These are phyloP conservation scores for Jordanella pulchra DNA, from an alignment of 2,797 vertebrate species.

Conservation along the genomic window DNA sequence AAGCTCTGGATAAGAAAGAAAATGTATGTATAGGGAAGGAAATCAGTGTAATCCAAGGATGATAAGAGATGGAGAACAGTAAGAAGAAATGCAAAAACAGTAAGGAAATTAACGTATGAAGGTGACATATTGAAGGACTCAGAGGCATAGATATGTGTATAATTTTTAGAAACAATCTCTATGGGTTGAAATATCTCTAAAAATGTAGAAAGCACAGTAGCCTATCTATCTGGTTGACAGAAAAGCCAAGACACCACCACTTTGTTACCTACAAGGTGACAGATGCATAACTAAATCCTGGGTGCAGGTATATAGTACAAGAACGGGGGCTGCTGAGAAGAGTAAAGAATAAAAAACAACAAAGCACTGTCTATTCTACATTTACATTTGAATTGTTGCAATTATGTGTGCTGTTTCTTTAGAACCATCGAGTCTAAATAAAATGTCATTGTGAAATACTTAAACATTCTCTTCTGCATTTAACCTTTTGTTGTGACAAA, in stretches of 20 bases:
- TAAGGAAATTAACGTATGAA: slow-evolving; percentile 8
- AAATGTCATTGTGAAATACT: background rate
- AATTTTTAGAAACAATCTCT: too few relatives aligned
- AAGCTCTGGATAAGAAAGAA: background rate
- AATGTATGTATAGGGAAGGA: background rate
- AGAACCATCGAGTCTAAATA: background rate
- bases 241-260: slow-evolving; percentile 58
- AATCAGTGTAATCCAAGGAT: background rate
- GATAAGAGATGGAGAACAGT: background rate
- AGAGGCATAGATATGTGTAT: background rate
- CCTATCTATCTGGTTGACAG: slow-evolving; percentile 52
- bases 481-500: slow-evolving; percentile 1
- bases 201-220: too few relatives aligned
- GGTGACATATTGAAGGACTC: background rate
- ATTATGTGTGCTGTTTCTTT: slow-evolving; percentile 1
- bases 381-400: slow-evolving; percentile 1
- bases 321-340: slow-evolving; percentile 19
- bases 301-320: slow-evolving; percentile 27
- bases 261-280: slow-evolving; percentile 42
- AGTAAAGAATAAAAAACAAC: background rate
- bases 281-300: slow-evolving; percentile 51
- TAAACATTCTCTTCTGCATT: background rate
- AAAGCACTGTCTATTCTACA: background rate
- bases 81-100: too few relatives aligned
- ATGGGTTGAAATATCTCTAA: too few relatives aligned